phyloP scores from a whole-genome alignment of 37 sponge, comb jelly and placozoan genomes.

The Aphrocallistes beatrix region DNA sequence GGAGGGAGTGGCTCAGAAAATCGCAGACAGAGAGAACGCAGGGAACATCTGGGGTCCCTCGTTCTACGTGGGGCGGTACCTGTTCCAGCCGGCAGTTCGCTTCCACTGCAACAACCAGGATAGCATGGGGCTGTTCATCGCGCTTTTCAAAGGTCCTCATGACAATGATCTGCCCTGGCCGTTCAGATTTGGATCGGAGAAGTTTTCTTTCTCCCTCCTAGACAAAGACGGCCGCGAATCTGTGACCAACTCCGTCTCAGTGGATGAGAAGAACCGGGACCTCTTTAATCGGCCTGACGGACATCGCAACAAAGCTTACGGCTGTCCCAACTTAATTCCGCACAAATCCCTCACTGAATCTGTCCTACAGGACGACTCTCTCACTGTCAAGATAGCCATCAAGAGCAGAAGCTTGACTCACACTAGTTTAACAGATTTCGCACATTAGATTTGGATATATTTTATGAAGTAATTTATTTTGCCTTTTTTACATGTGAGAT shows the following conservation, averaged over 20 bases:
- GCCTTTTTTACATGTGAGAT: too few species aligned
- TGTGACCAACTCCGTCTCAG: not conserved
- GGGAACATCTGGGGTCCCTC: not conserved
- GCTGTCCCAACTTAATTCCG: not conserved
- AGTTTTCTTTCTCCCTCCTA: not conserved
- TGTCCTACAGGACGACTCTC: not conserved
- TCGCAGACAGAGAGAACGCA: not conserved
- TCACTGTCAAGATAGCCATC: not conserved
- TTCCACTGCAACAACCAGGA: not conserved
- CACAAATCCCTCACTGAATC: not conserved
- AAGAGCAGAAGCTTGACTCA: too few species aligned
- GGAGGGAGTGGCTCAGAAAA: not conserved
- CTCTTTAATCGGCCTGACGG: not conserved
- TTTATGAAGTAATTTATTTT: too few species aligned
- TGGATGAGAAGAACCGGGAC: not conserved
- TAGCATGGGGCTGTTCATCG: not conserved
- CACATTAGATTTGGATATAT: too few species aligned
- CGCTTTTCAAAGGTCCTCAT: not conserved
- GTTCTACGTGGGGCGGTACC: conserved; percentile 12
- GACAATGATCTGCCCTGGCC: not conserved
- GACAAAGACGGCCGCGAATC: not conserved
- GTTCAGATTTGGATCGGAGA: not conserved
- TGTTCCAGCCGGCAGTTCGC: not conserved
- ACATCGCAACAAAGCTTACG: not conserved
- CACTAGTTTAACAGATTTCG: too few species aligned